Percentiles rank a stretch among this genome's conserved stretches.
These are phyloP conservation scores for Brachyrhaphis roseni DNA, from an alignment of 2,797 vertebrate genomes.

Conservation along the genomic window DNA sequence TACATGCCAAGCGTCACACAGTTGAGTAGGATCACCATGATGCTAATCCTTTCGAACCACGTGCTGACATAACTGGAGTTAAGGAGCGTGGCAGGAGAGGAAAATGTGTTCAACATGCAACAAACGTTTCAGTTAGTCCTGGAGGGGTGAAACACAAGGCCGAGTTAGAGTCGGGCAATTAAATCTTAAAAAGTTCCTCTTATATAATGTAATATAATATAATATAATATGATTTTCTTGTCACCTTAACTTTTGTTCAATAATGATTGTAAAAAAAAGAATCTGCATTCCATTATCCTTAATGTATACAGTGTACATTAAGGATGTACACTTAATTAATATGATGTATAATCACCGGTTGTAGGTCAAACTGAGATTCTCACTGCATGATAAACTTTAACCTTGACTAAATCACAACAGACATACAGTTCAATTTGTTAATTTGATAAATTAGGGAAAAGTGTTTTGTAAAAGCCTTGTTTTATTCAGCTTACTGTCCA, in stretches of 20 bases:
- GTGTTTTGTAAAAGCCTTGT: neutral
- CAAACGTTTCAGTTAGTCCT: neutral
- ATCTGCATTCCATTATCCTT: neutral
- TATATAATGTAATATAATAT: neutral
- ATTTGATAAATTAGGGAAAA: neutral
- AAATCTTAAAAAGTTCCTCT: neutral
- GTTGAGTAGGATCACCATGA: slow-evolving; percentile 98
- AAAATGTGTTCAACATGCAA: neutral
- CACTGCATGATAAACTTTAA: neutral
- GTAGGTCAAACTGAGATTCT: neutral
- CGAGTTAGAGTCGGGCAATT: neutral
- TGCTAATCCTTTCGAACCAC: slow-evolving; percentile 98
- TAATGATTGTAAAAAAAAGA: neutral
- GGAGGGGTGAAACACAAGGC: neutral
- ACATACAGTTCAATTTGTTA: neutral
- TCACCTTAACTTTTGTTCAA: neutral
- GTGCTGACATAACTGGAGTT: slow-evolving; percentile 73
- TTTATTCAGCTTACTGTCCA: neutral
- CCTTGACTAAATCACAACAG: neutral
- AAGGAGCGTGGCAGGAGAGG: slow-evolving; percentile 66
- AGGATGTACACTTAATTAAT: neutral
- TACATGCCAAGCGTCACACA: slow-evolving; percentile 99
- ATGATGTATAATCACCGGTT: neutral
- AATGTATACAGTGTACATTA: neutral
- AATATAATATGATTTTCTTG: neutral